Percentiles rank a stretch among this genome's conserved stretches.
Evolutionary conservation across 1,140 invertebrate species (phyloP).

Genomic region (Anoplophora glabripennis): DNA sequence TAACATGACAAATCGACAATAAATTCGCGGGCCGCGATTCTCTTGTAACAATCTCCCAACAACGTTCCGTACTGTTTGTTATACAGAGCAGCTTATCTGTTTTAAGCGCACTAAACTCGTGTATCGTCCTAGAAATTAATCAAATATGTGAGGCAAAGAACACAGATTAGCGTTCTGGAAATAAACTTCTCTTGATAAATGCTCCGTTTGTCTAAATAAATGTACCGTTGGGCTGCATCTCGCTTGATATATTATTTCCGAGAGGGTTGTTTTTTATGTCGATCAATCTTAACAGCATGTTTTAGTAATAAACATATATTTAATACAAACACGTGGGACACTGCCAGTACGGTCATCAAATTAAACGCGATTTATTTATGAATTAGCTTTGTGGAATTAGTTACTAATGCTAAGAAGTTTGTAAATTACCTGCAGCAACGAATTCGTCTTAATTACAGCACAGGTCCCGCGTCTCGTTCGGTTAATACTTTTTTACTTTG

Average conservation of each 20-base stretch:
- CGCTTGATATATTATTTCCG: constrained; percentile 35
- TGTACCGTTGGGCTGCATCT: constrained; percentile 29
- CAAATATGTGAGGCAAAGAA: constrained; percentile 18
- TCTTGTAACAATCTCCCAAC: background rate
- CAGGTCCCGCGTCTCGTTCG: no score
- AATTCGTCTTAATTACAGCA: no score
- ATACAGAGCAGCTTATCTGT: constrained; percentile 1
- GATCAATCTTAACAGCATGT: constrained; percentile 30
- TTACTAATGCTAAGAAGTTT: no score
- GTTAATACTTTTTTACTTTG: no score
- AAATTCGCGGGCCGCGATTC: background rate
- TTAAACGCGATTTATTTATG: no score
- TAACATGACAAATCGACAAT: no score
- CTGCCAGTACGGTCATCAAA: no score
- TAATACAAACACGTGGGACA: constrained; percentile 19
- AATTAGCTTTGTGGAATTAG: no score
- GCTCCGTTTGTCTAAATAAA: constrained; percentile 35
- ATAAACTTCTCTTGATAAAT: constrained; percentile 30
- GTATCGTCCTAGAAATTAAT: constrained; percentile 11
- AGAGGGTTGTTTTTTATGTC: constrained; percentile 33
- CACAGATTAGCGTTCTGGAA: constrained; percentile 20
- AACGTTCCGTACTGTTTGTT: background rate
- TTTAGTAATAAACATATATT: constrained; percentile 25
- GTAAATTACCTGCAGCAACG: no score
- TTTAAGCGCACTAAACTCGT: background rate